phyloP scores from a whole-genome alignment of 2,797 vertebrate genomes.

The Anguilla obscura region DNA sequence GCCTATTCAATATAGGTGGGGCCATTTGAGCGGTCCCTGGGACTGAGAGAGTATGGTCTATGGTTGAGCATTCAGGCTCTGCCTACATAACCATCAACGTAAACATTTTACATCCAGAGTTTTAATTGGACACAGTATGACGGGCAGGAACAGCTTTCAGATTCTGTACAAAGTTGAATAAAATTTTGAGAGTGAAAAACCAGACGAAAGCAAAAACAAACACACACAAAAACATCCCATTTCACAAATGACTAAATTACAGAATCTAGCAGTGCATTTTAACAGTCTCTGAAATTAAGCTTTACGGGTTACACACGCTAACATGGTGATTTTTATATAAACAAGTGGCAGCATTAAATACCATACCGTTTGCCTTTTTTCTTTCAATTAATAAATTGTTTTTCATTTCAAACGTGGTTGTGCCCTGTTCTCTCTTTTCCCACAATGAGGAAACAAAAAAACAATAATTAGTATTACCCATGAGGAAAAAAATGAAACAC shows the following conservation, averaged over 20 bases:
- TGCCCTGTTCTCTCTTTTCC: conserved; percentile 23
- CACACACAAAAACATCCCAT: neutral
- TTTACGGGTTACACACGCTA: neutral
- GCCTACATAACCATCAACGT: neutral
- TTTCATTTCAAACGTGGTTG: neutral
- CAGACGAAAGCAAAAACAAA: neutral
- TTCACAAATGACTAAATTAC: neutral
- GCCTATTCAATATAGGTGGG: too few relatives aligned
- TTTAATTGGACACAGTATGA: neutral
- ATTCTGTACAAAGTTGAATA: neutral
- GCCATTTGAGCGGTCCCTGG: too few relatives aligned
- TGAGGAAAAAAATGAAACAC: neutral
- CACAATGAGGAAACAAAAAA: neutral
- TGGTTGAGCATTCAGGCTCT: neutral
- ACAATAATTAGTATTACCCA: neutral
- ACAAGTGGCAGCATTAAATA: neutral
- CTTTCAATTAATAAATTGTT: neutral
- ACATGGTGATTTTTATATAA: neutral
- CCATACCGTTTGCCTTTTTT: neutral
- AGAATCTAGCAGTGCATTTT: neutral
- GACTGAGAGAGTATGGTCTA: too few relatives aligned
- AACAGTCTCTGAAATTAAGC: neutral
- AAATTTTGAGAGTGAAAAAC: neutral
- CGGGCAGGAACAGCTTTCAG: neutral
- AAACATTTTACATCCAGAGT: neutral